phyloP scores from a whole-genome alignment of 2,113 vertebrate species.

The Scalopus aquaticus region DNA sequence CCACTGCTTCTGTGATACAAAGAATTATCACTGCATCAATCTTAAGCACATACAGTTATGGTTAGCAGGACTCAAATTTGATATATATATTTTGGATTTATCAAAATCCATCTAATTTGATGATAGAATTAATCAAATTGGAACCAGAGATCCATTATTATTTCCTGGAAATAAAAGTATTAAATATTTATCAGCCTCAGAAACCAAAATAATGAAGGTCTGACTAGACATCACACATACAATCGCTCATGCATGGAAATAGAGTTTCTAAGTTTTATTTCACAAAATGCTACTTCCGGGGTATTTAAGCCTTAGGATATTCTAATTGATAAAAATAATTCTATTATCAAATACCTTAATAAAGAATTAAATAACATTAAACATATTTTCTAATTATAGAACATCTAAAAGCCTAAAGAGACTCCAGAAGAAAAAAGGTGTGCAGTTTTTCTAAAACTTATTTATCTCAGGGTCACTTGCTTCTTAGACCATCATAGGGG shows the following conservation, averaged over 20 bases:
- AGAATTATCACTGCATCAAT: constrained; percentile 19
- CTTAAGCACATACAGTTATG: neutral
- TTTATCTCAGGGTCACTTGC: neutral
- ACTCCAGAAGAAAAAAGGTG: neutral
- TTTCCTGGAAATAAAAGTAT: constrained; percentile 15
- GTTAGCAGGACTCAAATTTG: neutral
- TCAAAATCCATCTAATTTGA: neutral
- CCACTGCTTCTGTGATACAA: constrained; percentile 9
- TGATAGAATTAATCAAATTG: constrained; percentile 38
- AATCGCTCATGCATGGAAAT: neutral
- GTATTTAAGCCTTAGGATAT: neutral
- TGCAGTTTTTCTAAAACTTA: neutral
- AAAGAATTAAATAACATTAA: neutral
- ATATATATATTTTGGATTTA: constrained; percentile 44
- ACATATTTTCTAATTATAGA: neutral
- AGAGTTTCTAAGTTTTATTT: neutral
- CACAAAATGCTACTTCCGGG: neutral
- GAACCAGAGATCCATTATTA: neutral
- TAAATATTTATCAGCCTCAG: constrained; percentile 21
- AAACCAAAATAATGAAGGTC: neutral
- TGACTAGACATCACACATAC: neutral
- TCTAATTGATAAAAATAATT: neutral
- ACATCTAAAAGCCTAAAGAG: neutral
- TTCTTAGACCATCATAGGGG: neutral
- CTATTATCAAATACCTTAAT: neutral